phyloP scores from a whole-genome alignment of 2,888 invertebrate species.

The Bibio marci region DNA sequence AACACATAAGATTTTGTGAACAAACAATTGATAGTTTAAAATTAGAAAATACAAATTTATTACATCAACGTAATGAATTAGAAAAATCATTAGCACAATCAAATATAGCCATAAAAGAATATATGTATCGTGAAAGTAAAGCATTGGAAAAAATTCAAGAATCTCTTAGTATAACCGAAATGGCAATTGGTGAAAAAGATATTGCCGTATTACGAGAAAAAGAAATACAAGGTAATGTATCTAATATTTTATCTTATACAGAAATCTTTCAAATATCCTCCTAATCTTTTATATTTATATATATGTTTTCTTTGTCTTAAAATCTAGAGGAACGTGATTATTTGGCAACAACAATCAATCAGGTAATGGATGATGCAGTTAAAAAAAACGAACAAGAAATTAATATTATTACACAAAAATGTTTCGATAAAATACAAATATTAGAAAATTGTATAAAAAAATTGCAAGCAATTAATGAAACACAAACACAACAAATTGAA shows the following conservation, averaged over 20 bases:
- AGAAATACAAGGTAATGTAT: constrained; percentile 23
- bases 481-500: constrained; percentile 21
- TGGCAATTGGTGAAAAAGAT: constrained; percentile 38
- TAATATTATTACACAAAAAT: constrained; percentile 35
- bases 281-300: not conserved
- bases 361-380: constrained; percentile 37
- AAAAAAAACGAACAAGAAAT: constrained; percentile 39
- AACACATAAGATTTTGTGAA: constrained; percentile 14
- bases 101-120: constrained; percentile 24
- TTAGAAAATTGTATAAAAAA: constrained; percentile 32
- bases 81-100: constrained; percentile 29
- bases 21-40: constrained; percentile 17
- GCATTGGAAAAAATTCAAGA: constrained; percentile 38
- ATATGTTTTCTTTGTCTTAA: not conserved
- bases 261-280: not conserved
- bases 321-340: constrained; percentile 35
- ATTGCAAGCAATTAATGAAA: constrained; percentile 8
- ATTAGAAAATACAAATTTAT: constrained; percentile 15
- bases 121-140: constrained; percentile 30
- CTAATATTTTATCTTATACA: not conserved
- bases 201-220: constrained; percentile 33
- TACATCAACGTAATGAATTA: constrained; percentile 19
- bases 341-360: constrained; percentile 34
- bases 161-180: constrained; percentile 36
- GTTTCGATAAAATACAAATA: constrained; percentile 37